Evolutionary conservation across 2,113 vertebrate species (phyloP).

Genomic region (Phylloscopus whistleri): DNA sequence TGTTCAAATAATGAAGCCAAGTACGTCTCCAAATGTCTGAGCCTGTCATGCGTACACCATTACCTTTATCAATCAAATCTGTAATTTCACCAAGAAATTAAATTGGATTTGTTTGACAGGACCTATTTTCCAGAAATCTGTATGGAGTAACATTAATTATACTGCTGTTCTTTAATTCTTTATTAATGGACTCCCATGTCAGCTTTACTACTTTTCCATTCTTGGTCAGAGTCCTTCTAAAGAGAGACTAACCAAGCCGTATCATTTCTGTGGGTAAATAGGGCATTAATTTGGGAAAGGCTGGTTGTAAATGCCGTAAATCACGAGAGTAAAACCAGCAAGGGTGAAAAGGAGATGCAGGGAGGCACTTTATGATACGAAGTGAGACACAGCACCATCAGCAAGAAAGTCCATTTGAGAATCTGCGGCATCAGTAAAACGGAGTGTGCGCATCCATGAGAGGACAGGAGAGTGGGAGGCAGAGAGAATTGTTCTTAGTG

Average conservation of each 20-base stretch:
- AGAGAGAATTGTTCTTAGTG: background rate
- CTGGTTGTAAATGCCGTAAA: background rate
- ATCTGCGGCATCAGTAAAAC: background rate
- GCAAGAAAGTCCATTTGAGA: background rate
- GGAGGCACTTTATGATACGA: background rate
- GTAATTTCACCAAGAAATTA: background rate
- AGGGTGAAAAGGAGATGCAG: background rate
- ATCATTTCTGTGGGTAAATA: background rate
- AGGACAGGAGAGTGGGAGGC: background rate
- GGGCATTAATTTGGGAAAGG: background rate
- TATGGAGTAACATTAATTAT: background rate
- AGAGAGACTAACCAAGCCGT: background rate
- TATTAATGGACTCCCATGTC: background rate
- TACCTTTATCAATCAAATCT: background rate
- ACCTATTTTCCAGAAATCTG: background rate
- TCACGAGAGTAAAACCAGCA: background rate
- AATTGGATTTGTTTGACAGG: background rate
- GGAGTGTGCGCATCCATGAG: rapidly evolving
- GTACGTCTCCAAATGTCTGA: background rate
- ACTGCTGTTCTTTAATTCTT: background rate
- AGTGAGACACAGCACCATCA: background rate
- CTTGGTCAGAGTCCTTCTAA: background rate
- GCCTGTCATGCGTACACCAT: background rate
- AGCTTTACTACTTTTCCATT: background rate
- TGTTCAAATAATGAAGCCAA: background rate